These are phyloP conservation scores for Epinotia demarniana DNA, from an alignment of 2,888 invertebrate genomes.

Conservation along the genomic window DNA sequence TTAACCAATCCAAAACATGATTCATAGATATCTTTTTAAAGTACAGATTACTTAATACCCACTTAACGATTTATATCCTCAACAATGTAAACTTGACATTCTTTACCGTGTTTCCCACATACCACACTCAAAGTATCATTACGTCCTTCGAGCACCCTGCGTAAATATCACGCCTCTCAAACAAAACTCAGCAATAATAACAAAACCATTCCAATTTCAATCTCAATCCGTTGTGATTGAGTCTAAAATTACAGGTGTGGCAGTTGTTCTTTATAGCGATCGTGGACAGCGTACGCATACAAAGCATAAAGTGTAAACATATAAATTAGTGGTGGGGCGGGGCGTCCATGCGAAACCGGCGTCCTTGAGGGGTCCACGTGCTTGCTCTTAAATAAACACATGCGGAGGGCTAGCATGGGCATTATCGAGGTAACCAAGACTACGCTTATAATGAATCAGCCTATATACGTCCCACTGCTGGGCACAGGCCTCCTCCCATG, in stretches of 20 bases:
- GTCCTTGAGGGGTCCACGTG: slow-evolving; percentile 70
- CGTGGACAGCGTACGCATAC: slow-evolving; percentile 26
- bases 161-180: slow-evolving; percentile 17
- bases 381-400: slow-evolving; percentile 56
- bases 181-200: neutral
- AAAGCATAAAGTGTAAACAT: slow-evolving; percentile 36
- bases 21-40: neutral
- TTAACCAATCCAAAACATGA: no score
- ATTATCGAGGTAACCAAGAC: no score
- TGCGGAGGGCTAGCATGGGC: slow-evolving; percentile 25
- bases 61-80: neutral
- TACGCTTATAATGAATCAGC: no score
- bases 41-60: neutral
- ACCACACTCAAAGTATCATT: neutral
- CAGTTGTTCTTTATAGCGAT: neutral
- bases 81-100: slow-evolving; percentile 14
- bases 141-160: slow-evolving; percentile 15
- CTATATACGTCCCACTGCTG: no score
- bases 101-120: slow-evolving; percentile 24
- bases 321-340: slow-evolving; percentile 21
- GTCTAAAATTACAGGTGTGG: neutral
- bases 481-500: no score
- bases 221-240: neutral
- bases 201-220: slow-evolving; percentile 1
- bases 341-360: slow-evolving; percentile 50